phyloP scores from a whole-genome alignment of 2,888 invertebrate species.

The Polydrusus tereticollis region DNA sequence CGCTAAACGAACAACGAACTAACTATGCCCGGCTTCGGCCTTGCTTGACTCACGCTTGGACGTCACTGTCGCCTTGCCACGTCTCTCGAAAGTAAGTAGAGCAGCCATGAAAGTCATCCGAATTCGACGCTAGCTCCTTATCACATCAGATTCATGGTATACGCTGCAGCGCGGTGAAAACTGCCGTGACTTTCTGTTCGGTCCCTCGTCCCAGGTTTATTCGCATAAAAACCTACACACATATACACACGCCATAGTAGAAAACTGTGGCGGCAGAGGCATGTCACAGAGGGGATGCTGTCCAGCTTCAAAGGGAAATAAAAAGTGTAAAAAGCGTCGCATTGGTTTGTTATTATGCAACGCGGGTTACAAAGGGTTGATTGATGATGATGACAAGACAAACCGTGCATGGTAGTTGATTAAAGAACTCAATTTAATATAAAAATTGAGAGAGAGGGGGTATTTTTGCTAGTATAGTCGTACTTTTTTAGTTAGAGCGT shows the following conservation, averaged over 20 bases:
- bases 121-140: slow-evolving; percentile 53
- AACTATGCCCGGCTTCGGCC: slow-evolving; percentile 49
- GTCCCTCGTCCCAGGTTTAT: slow-evolving; percentile 59
- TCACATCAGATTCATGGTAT: slow-evolving; percentile 61
- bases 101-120: slow-evolving; percentile 54
- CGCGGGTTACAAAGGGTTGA: no score
- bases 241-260: slow-evolving; percentile 55
- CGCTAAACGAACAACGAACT: slow-evolving; percentile 44
- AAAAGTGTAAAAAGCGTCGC: background rate
- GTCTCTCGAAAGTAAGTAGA: slow-evolving; percentile 62
- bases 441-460: no score
- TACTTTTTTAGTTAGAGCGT: no score
- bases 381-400: no score
- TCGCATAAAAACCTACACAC: slow-evolving; percentile 62
- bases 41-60: slow-evolving; percentile 54
- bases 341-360: no score
- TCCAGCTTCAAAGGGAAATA: slow-evolving; percentile 35
- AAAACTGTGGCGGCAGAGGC: slow-evolving; percentile 62
- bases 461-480: no score
- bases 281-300: slow-evolving; percentile 60
- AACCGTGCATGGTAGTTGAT: no score
- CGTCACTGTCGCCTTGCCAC: slow-evolving; percentile 64
- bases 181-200: slow-evolving; percentile 60
- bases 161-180: slow-evolving; percentile 53
- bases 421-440: no score